A percentile compares a stretch with the other conserved stretches of the same genome.
These are phyloP conservation scores for Fragum whitleyi DNA, from an alignment of 2,888 invertebrate genomes.

Conservation along the genomic window DNA sequence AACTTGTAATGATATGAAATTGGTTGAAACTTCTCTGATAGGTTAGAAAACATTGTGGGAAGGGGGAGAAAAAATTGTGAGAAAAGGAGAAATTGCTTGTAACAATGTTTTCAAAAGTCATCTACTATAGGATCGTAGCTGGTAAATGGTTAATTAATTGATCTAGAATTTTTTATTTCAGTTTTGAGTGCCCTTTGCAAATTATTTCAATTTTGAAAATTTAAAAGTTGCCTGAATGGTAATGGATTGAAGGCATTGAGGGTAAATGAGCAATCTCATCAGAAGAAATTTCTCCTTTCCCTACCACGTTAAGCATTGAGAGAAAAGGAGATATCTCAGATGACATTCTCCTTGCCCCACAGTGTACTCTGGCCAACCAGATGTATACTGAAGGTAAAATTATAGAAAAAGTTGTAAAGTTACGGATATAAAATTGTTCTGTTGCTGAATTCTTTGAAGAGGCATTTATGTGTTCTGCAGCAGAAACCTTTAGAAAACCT, in stretches of 20 bases:
- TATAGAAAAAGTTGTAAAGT: background rate
- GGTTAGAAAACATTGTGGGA: background rate
- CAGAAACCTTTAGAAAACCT: no score
- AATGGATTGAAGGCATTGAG: background rate
- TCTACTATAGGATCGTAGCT: background rate
- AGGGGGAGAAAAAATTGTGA: background rate
- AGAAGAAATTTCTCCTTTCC: no score
- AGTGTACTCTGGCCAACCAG: conserved; percentile 5
- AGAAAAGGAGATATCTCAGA: no score
- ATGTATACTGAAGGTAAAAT: conserved; percentile 14
- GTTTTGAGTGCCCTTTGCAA: no score
- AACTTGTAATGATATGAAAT: background rate
- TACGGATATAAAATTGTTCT: background rate
- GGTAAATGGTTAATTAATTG: conserved; percentile 2
- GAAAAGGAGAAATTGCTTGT: background rate
- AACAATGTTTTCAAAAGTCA: background rate
- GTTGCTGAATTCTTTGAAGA: conserved; percentile 1
- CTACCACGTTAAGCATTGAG: no score
- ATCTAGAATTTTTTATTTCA: no score
- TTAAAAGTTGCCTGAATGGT: no score
- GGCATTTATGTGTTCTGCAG: background rate
- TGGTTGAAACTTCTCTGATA: conserved; percentile 1
- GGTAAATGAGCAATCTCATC: background rate
- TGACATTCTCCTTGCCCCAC: no score
- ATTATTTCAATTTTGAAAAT: no score